A percentile compares a stretch with the other conserved stretches of the same genome.
phyloP scores from a whole-genome alignment of 1,140 invertebrate species.

The Oncopeltus fasciatus region DNA sequence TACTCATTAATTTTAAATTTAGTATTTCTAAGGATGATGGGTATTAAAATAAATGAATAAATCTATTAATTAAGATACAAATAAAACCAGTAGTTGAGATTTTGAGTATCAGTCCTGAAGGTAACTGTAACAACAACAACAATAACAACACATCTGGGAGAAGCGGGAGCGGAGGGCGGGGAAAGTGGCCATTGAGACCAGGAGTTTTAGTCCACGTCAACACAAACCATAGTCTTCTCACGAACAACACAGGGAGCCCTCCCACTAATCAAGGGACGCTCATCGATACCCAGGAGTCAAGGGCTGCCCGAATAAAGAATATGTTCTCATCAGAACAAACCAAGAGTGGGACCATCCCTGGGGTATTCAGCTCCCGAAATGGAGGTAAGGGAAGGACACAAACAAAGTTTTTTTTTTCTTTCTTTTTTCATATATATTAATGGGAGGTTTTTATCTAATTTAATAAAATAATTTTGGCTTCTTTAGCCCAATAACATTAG shows the following conservation, averaged over 20 bases:
- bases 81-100: too few species aligned
- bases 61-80: too few species aligned
- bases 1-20: too few species aligned
- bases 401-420: too few species aligned
- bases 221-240: slow-evolving; percentile 43
- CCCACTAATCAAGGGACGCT: too few species aligned
- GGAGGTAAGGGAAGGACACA: slow-evolving; percentile 25
- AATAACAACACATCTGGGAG: slow-evolving; percentile 27
- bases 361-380: slow-evolving; percentile 25
- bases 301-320: slow-evolving; percentile 24
- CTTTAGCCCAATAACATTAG: not conserved
- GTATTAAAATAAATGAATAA: too few species aligned
- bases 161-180: not conserved
- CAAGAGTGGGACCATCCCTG: slow-evolving; percentile 25
- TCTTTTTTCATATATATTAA: too few species aligned
- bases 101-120: slow-evolving; percentile 24
- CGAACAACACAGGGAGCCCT: not conserved
- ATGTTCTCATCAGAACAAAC: slow-evolving; percentile 26
- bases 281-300: slow-evolving; percentile 25
- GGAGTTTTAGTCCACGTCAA: slow-evolving; percentile 77
- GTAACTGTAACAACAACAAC: slow-evolving; percentile 24
- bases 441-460: too few species aligned
- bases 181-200: slow-evolving; percentile 72
- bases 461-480: too few species aligned
- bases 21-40: too few species aligned